Evolutionary conservation across 1,140 invertebrate species (phyloP).

Genomic region (Homalodisca vitripennis): DNA sequence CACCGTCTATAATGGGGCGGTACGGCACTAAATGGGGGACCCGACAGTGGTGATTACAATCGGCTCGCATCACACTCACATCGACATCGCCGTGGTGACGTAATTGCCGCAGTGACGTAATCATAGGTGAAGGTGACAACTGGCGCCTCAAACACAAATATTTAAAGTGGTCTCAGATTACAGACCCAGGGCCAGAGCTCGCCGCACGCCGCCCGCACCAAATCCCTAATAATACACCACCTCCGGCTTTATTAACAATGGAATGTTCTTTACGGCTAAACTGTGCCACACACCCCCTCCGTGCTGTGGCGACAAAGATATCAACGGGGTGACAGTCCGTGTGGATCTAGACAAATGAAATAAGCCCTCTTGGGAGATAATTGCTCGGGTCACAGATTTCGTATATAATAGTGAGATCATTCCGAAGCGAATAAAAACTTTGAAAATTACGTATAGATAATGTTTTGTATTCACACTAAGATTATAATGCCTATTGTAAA

Average conservation of each 20-base stretch:
- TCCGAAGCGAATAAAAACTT: too few species aligned
- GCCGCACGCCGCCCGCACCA: slow-evolving; percentile 5
- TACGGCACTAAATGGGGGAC: too few species aligned
- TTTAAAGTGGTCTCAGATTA: slow-evolving; percentile 21
- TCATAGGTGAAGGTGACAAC: slow-evolving; percentile 22
- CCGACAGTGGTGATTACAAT: too few species aligned
- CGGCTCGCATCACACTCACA: too few species aligned
- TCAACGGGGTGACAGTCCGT: not conserved
- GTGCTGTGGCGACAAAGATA: slow-evolving; percentile 10
- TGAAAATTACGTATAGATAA: too few species aligned
- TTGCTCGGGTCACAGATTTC: too few species aligned
- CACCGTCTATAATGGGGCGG: too few species aligned
- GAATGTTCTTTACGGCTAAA: slow-evolving; percentile 22
- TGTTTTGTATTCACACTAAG: too few species aligned
- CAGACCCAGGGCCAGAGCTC: not conserved
- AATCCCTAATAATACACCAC: slow-evolving; percentile 16
- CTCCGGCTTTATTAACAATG: slow-evolving; percentile 19
- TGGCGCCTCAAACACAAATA: slow-evolving; percentile 18
- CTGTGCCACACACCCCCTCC: not conserved
- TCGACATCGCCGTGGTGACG: too few species aligned
- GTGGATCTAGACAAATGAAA: too few species aligned
- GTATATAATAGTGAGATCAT: too few species aligned
- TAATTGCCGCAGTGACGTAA: slow-evolving; percentile 5
- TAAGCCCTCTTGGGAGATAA: not conserved
- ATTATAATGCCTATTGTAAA: too few species aligned